Evolutionary conservation across 2,113 vertebrate species (phyloP), one percentile per base, ranked within the genome.

Genomic region (Phalacrocorax carbo): DNA sequence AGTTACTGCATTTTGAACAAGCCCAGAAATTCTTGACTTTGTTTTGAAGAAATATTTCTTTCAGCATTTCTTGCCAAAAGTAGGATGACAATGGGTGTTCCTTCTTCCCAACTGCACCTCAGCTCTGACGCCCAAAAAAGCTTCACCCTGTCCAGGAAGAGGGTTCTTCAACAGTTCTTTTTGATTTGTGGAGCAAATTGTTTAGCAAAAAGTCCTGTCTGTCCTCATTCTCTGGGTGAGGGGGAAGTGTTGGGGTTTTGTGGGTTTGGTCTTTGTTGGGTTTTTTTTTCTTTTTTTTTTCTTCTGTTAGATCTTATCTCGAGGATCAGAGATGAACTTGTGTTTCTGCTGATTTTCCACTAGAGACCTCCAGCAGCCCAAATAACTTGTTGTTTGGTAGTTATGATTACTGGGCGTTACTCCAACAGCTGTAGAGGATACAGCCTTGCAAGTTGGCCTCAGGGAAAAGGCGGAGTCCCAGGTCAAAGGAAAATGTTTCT

Each of bases 351-450:
- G 32, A 25, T 65, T 96, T 97, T 96, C 97, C 97, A 96, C 97
- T 97, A 98, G 98, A 95, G 98, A 97, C 91, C 96, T 98, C 96
- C 90, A 82, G 94, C 60, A 83, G 92, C 86, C 79, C 84, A 89
- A 79, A 73, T 88, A 95, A 95, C 22, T 42, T 55, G 55, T 87
- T 80, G 34, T 71, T 97, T 82, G 82, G 75, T 75, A 65, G 16
- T 77, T 96, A 27, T 69, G 73, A 94, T 85, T 80, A 72, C 58
- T 82, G 94, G 96, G 97, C 4, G 21, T 93, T 93, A 62, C 88
- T 97, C 7, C 3, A 91, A 58, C 90, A 94, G 72, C 92, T 88
- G 75, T 93, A 82, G 70, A 96, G 80, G 82, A 92, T 94, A 91
- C 51, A 49, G 84, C 64, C 88, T 95, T 97, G 95, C 96, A 95